Conservation (phyloP, 2,113 vertebrate genomes). For the Synodontis membranacea region DNA sequence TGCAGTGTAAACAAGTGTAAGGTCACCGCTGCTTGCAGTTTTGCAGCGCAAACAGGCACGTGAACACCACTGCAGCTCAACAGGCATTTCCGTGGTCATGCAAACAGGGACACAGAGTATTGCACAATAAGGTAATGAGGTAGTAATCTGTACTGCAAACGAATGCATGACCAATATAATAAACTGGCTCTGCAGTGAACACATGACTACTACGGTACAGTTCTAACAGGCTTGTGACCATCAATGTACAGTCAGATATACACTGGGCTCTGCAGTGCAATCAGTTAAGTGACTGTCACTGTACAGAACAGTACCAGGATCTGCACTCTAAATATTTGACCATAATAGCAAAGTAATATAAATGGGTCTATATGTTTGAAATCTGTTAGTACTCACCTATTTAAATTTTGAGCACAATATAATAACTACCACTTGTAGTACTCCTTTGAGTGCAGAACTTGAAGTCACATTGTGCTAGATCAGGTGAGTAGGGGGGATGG, state of each 20-base stretch:
- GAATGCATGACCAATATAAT: not conserved
- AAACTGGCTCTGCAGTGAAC: not conserved
- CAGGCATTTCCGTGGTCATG: not conserved
- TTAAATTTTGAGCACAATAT: not conserved
- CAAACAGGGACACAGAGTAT: not conserved
- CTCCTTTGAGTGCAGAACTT: too few species aligned
- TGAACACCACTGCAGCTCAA: not conserved
- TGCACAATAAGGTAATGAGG: not conserved
- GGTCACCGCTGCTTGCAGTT: too few species aligned
- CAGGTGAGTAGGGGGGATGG: too few species aligned
- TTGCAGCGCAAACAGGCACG: not conserved
- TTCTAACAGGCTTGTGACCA: not conserved
- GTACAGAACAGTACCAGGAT: not conserved
- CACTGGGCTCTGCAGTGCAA: not conserved
- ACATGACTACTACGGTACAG: not conserved
- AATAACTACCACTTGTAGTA: too few species aligned
- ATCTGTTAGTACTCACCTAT: not conserved
- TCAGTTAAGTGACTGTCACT: not conserved
- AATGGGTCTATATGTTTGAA: not conserved
- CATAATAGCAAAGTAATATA: not conserved
- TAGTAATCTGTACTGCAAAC: not conserved
- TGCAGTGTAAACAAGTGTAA: not conserved
- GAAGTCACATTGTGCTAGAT: too few species aligned
- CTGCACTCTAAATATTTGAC: not conserved
- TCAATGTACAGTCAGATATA: not conserved